Evolutionary conservation across 2,113 vertebrate species (phyloP), one percentile per base, ranked within the genome.

Genomic region (Centropristis striata): DNA sequence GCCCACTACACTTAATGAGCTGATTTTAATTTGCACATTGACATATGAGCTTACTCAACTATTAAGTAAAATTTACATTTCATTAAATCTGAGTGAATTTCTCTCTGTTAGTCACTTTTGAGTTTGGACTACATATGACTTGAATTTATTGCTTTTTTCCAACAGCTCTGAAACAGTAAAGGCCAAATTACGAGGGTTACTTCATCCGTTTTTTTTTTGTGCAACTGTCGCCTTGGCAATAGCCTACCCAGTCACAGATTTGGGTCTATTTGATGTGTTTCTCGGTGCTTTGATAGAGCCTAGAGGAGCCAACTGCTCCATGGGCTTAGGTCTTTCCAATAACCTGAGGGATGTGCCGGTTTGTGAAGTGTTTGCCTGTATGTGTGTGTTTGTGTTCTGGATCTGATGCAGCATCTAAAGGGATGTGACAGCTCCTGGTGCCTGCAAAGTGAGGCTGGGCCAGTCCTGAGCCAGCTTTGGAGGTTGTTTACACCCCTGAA

Each of bases 401-500:
- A 85, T 89, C 81, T 83, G 85, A 90, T 71, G 85, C 74, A 75
- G 67, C 68, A 71, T 81, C 88, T 88, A 81, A 91, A 75, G 71
- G 65, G 81, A 88, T 88, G 81, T 75, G 85, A 88, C 81, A 84
- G 86, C 81, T 88, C 83, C 65, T 36, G 55, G 67, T 60, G 84
- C 53, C 72, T 81, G 73, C 70, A 41, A 76, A 80, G 72, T 39
- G 66, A 76, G 57, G 41, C 75, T 63, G 51, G 64, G 72, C 57
- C 47, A 78, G 80, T 65, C 75, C 64, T 71, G 66, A 84, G 86
- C 72, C 66, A 53, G 60, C 61, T 32, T 63, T 50, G 54, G 42
- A 67, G 60, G 72, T 75, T 91, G 88, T 90, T 89, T 88, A 83
- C 75, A 80, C 86, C 74, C 69, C 57, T 36, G 75, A 80, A 86